Percentiles rank a stretch among this genome's conserved stretches.
Conservation (phyloP, 30 jellyfish, hydroid and myxozoan species). For the Hydractinia echinata region DNA sequence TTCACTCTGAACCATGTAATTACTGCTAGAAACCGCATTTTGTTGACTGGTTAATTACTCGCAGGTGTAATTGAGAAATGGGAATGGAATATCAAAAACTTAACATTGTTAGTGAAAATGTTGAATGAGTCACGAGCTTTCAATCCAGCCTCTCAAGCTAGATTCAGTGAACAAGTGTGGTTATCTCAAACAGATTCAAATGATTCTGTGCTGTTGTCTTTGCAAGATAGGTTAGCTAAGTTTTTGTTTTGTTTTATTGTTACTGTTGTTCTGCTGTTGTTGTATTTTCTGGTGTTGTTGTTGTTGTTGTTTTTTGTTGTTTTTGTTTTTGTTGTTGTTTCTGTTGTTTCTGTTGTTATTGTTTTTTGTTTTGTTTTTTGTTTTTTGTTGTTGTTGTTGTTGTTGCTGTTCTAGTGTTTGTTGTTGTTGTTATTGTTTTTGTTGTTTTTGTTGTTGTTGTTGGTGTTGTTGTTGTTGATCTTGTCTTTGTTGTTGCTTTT, state of each 20-base stretch:
- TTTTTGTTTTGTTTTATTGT: not conserved
- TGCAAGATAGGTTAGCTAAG: conserved; percentile 35
- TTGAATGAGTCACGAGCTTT: conserved; percentile 1
- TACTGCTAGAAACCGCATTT: not conserved
- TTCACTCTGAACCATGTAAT: no score
- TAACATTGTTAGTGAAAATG: conserved; percentile 20
- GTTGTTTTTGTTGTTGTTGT: not conserved
- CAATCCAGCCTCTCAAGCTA: conserved; percentile 14
- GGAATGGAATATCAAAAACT: conserved; percentile 42
- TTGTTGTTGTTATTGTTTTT: not conserved
- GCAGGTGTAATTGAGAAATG: conserved; percentile 20
- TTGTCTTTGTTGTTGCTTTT: no score
- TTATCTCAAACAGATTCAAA: conserved; percentile 10
- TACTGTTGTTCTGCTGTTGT: not conserved
- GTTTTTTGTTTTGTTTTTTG: no score
- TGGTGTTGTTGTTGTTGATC: not conserved
- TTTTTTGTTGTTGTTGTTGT: not conserved
- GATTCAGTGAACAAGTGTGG: conserved; percentile 35
- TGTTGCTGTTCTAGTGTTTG: not conserved
- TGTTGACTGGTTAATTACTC: not conserved
- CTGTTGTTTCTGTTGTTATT: not conserved
- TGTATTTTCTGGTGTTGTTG: not conserved
- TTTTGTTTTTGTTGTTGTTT: not conserved
- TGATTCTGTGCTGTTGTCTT: conserved; percentile 21
- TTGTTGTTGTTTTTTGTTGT: not conserved